Base-by-base conservation (phyloP, 2,888 invertebrate species). In the Tenthredo scrophulariae region DNA sequence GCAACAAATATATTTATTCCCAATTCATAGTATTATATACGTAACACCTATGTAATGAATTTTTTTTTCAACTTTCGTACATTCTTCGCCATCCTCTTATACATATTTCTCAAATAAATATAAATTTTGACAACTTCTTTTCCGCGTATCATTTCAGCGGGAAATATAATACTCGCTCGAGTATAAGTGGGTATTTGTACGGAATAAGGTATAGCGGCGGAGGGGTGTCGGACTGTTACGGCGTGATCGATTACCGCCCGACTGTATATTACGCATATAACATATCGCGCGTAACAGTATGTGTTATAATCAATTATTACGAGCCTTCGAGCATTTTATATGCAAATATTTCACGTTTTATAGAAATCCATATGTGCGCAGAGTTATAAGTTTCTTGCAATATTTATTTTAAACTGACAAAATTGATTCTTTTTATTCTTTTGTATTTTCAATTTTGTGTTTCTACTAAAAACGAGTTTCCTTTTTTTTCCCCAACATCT, bases 221-320 rank as follows among this genome's bases (percentile, higher is more conserved):
- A n/a, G 18, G 62, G 62, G 26, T 62, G 62, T 62, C 62, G 62
- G 62, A 62, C 62, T 62, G 62, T 62, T 75, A 29, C 77, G 37
- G 26, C 54, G 77, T 77, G 77, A 77, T 77, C 77, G 77, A 77
- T 77, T 54, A 77, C 77, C 77, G 4, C 10, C 40, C 74, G 43
- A 26, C 40, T 40, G 40, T 74, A 18, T 75, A 77, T 77, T 77
- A 77, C 77, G 77, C 54, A 26, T 54, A 43, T 74, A 74, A 74
- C 46, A 77, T 50, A 54, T 29, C 77, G 33, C 77, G 54, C 77
- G 50, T 26, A 50, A 54, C 46, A 50, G 77, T 77, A 3, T 54
- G 54, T 54, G 50, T 54, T 50, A 54, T 77, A 26, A 46, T 77
- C 77, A 77, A 77, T 77, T 77, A 77, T 54, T 77, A 77, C 29